Evolutionary conservation across 2,797 vertebrate genomes (phyloP).

Genomic region (Danio tinwini): DNA sequence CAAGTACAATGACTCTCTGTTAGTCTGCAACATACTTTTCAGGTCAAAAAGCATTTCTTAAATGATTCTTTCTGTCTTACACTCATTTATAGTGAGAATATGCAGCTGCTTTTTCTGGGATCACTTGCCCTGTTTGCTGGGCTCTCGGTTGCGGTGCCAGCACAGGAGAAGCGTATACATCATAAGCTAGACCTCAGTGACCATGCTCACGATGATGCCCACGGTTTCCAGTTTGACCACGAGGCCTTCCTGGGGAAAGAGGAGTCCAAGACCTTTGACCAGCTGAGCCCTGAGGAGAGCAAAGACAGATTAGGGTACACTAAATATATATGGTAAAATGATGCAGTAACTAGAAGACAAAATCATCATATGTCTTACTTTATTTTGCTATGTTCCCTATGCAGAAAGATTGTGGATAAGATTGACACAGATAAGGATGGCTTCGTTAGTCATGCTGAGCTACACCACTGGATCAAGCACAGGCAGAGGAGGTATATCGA

Average conservation of each 20-base stretch:
- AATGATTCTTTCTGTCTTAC: neutral
- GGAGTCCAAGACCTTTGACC: slow-evolving; percentile 89
- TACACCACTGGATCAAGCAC: slow-evolving; percentile 90
- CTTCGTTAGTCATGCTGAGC: slow-evolving; percentile 82
- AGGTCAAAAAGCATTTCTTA: neutral
- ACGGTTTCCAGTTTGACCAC: slow-evolving; percentile 87
- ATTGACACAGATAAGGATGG: slow-evolving; percentile 86
- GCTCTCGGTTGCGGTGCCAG: slow-evolving; percentile 73
- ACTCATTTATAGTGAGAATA: slow-evolving; percentile 46
- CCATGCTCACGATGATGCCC: slow-evolving; percentile 76
- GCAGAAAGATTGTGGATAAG: slow-evolving; percentile 87
- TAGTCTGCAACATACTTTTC: neutral
- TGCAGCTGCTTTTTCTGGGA: slow-evolving; percentile 66
- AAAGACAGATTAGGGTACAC: slow-evolving; percentile 81
- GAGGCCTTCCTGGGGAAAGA: slow-evolving; percentile 92
- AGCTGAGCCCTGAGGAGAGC: slow-evolving; percentile 89
- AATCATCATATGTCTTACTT: neutral
- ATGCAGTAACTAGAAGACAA: neutral
- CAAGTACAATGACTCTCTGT: neutral
- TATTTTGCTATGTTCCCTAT: neutral
- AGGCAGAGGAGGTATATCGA: slow-evolving; percentile 88
- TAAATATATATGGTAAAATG: neutral
- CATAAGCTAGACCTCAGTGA: slow-evolving; percentile 83
- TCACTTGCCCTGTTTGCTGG: slow-evolving; percentile 60
- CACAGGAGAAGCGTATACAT: slow-evolving; percentile 86